Evolutionary conservation across 2,113 vertebrate species (phyloP), one percentile per base, ranked within the genome.

Genomic region (Tiliqua scincoides): DNA sequence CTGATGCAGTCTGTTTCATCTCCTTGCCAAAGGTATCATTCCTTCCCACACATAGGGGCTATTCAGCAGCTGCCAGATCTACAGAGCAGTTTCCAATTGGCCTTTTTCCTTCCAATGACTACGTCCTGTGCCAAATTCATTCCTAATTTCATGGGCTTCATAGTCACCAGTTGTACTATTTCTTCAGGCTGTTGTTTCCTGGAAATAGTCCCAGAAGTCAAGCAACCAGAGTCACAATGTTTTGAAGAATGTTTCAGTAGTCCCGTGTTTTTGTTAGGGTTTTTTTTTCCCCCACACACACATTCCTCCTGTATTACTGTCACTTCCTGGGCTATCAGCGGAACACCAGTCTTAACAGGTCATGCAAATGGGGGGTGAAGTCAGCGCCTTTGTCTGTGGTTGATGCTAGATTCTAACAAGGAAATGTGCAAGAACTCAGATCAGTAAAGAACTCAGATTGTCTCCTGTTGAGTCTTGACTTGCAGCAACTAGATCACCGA

Each of bases 1-100:
- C 23, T 23, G 87, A 92, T 84, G 89, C 74, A 88, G 83, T 85
- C 88, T 88, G 32, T 88, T 92, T 92, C 61, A 86, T 91, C 84
- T 86, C 43, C 91, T 94, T 89, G 67, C 82, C 85, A 82, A 85
- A 87, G 79, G 54, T 54, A 85, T 90, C 75, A 73, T 86, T 89
- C 85, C 12, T 14, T 84, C 35, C 79, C 61, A 70, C 21, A 35
- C 54, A 89, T 59, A 84, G 74, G 25, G 85, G 52, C 63, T 85
- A 91, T 85, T 94, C 75, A 89, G 77, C 65, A 89, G 71, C 70
- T 88, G 91, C 52, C 84, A 92, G 79, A 81, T 88, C 32, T 11
- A 83, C 27, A 76, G 89, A 91, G 1, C 59, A 35, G 20, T 87
- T 80, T 86, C 91, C 54, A 72, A 8, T 78, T 91, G 88, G 48